Evolutionary conservation across 2,888 invertebrate genomes (phyloP), one percentile per base, ranked within the genome.

Genomic region (Clistopyga incitator): DNA sequence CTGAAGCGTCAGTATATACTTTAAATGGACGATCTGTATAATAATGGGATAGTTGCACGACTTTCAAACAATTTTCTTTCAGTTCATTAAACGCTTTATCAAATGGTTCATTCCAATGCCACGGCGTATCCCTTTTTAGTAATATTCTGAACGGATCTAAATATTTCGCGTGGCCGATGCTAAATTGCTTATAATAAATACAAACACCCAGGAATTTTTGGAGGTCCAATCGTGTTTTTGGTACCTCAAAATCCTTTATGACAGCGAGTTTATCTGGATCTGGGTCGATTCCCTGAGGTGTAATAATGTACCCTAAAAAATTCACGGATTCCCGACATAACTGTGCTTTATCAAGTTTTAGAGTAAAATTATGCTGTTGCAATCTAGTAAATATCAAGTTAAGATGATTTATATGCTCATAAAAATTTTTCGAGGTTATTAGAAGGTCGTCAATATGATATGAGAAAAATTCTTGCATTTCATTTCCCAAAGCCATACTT

Each of bases 371-470:
- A 11, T 85, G 81, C n/a, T 86, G 68, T 10, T 59, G 11, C 59
- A 89, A 54, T 54, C 67, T 76, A 8, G n/a, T 42, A 8, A 89
- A 86, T 0, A 90, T 67, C 13, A 65, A 15, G 20, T 86, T 71
- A 0, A 90, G 20, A 47, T 89, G 87, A 18, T 67, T 1, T 2
- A 88, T 13, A 64, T 89, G 89, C 4, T 86, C 81, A 76, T 86
- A 0, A 10, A 68, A 68, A 34, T 20, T 56, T 23, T 18, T 15
- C 1, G 77, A 77, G 3, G 77, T 47, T 3, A 90, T 84, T 6
- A 90, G 56, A 1, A 90, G 20, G 67, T 91, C 91, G 78, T 91
- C 90, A 20, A 91, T 84, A 70, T 91, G 90, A 68, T 84, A 87
- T 13, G 85, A 65, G 8, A 87, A 68, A 80, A 89, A 90, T 34